Evolutionary conservation across 2,113 vertebrate genomes (phyloP).

Genomic region (Ameiurus melas): DNA sequence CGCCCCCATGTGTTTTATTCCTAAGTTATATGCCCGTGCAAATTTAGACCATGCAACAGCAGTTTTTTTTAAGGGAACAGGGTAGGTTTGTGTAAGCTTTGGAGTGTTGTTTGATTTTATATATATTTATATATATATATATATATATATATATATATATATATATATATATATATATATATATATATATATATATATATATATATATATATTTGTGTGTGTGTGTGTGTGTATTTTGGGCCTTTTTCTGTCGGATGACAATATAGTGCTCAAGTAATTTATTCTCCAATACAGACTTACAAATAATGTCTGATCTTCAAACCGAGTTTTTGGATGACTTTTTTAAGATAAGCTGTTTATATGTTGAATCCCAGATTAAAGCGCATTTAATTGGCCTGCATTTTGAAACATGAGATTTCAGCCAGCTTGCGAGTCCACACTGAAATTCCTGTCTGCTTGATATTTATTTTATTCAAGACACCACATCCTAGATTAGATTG

Average conservation of each 20-base stretch:
- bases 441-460: not conserved
- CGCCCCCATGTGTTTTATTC: not conserved
- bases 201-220: too few species aligned
- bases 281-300: not conserved
- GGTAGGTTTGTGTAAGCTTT: not conserved
- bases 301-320: not conserved
- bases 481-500: not conserved
- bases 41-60: not conserved
- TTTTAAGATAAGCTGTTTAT: not conserved
- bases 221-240: not conserved
- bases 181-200: too few species aligned
- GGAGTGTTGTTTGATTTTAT: not conserved
- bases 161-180: too few species aligned
- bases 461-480: slow-evolving; percentile 1
- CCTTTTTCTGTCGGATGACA: not conserved
- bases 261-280: not conserved
- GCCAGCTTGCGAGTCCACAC: not conserved
- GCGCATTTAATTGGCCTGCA: slow-evolving; percentile 2
- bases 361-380: not conserved
- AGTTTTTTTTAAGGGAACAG: not conserved
- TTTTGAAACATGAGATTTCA: not conserved
- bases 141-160: too few species aligned
- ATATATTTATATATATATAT: too few species aligned
- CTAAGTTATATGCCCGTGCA: not conserved
- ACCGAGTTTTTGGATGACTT: not conserved